phyloP scores from a whole-genome alignment of 2,113 vertebrate species.

The Pangasianodon hypophthalmus region DNA sequence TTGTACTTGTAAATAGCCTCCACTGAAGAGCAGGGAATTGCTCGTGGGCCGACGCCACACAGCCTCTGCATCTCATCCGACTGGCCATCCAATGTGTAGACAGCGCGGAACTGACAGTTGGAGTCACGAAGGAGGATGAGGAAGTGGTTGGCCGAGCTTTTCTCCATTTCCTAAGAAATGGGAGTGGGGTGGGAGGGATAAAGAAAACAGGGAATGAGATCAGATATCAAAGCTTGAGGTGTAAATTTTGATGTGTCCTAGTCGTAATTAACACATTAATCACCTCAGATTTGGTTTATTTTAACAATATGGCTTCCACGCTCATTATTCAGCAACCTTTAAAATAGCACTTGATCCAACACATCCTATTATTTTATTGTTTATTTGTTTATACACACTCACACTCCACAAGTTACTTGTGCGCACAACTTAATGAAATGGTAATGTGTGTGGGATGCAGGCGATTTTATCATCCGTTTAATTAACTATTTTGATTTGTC shows the following conservation, averaged over 20 bases:
- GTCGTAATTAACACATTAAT: not conserved
- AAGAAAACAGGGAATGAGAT: not conserved
- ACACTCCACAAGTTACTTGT: not conserved
- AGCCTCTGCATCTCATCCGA: conserved; percentile 80
- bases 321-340: not conserved
- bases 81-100: conserved; percentile 77
- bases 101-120: conserved; percentile 87
- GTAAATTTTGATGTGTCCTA: not conserved
- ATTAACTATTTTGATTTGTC: not conserved
- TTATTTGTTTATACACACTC: not conserved
- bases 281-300: not conserved
- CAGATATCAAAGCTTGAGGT: not conserved
- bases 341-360: not conserved
- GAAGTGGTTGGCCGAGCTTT: conserved; percentile 88
- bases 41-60: conserved; percentile 80
- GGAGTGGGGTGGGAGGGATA: not conserved
- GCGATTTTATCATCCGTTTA: not conserved
- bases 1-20: conserved; percentile 91
- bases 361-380: not conserved
- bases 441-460: not conserved
- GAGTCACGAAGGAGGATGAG: conserved; percentile 88
- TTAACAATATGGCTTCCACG: not conserved
- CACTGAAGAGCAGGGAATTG: conserved; percentile 76
- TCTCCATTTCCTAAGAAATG: conserved; percentile 83
- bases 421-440: not conserved